Conservation (phyloP, 2,797 vertebrate species). For the Hydrolagus colliei region DNA sequence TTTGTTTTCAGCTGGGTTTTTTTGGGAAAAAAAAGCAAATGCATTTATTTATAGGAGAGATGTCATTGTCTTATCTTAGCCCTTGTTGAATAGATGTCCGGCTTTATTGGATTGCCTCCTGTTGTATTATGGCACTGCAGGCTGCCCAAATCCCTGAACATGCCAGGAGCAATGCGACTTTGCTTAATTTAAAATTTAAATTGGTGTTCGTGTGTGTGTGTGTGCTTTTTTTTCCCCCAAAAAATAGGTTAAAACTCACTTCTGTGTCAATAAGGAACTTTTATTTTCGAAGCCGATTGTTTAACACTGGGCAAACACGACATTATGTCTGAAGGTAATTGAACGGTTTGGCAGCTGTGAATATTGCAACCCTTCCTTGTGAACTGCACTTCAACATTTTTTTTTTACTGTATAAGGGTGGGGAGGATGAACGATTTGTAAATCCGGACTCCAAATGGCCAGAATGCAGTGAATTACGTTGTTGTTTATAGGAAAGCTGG, state of each 20-base stretch:
- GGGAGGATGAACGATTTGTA: background rate
- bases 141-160: too few relatives aligned
- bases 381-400: background rate
- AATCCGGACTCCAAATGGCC: background rate
- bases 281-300: too few relatives aligned
- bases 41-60: background rate
- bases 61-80: background rate
- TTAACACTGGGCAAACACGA: background rate
- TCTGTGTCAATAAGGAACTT: too few relatives aligned
- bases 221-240: too few relatives aligned
- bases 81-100: background rate
- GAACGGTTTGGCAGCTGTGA: background rate
- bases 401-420: background rate
- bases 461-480: background rate
- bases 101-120: constrained; percentile 7
- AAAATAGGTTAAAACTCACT: too few relatives aligned
- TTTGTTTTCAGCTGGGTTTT: too few relatives aligned
- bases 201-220: too few relatives aligned
- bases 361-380: background rate
- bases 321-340: background rate
- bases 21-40: too few relatives aligned
- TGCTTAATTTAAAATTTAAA: background rate
- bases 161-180: too few relatives aligned
- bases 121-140: background rate
- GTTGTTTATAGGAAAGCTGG: too few relatives aligned